Percentiles rank a stretch among this genome's conserved stretches.
Conservation (phyloP, 2,888 invertebrate species). For the Griposia aprilina region DNA sequence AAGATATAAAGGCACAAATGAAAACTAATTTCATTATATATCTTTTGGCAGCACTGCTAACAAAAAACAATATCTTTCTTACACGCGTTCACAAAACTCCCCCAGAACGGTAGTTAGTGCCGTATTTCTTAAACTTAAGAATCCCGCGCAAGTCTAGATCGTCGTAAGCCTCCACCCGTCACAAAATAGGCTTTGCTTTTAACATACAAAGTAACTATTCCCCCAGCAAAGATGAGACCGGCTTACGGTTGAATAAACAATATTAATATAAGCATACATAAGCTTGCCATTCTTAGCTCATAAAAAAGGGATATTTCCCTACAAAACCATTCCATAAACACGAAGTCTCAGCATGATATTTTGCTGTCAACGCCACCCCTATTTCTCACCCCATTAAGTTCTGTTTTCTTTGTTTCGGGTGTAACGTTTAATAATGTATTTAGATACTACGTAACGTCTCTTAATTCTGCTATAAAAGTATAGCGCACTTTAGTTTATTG, state of each 20-base stretch:
- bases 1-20: conserved; percentile 14
- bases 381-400: conserved; percentile 58
- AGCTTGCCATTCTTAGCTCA: conserved; percentile 87
- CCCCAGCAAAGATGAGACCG: conserved; percentile 66
- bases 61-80: conserved; percentile 52
- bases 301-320: conserved; percentile 89
- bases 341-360: conserved; percentile 71
- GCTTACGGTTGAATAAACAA: conserved; percentile 82
- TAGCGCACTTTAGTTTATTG: conserved; percentile 88
- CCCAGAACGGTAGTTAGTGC: conserved; percentile 43
- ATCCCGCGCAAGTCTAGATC: conserved; percentile 34
- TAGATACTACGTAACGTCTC: conserved; percentile 78
- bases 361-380: conserved; percentile 57
- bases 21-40: conserved; percentile 39
- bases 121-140: conserved; percentile 52
- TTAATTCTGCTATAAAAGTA: conserved; percentile 88
- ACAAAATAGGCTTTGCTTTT: conserved; percentile 45
- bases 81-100: conserved; percentile 41
- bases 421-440: conserved; percentile 54
- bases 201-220: conserved; percentile 64
- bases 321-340: conserved; percentile 87
- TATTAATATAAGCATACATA: conserved; percentile 86
- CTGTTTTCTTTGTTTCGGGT: conserved; percentile 40
- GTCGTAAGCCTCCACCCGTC: conserved; percentile 27
- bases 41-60: conserved; percentile 24